Percentiles rank a stretch among this genome's conserved stretches.
These are phyloP conservation scores for Oreochromis spilurus DNA, from an alignment of 2,113 vertebrate species.

Conservation along the genomic window DNA sequence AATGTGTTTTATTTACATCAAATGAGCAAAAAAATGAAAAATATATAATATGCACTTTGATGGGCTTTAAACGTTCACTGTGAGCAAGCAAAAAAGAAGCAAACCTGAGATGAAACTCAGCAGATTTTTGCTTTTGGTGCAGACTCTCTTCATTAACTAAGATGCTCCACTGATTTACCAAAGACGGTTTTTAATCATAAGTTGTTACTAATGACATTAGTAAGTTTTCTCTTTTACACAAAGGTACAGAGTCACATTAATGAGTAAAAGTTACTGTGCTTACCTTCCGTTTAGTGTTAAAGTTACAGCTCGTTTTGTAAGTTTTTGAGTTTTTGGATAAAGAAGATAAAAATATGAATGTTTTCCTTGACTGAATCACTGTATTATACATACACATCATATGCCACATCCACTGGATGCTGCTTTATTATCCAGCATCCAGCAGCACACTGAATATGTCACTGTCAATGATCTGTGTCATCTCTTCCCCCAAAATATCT, in stretches of 20 bases:
- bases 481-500: background rate
- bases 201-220: background rate
- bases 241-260: background rate
- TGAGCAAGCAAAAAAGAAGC: background rate
- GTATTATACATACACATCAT: background rate
- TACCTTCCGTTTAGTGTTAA: background rate
- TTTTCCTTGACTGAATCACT: background rate
- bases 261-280: background rate
- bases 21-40: background rate
- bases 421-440: background rate
- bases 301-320: background rate
- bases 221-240: background rate
- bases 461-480: background rate
- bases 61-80: background rate
- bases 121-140: background rate
- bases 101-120: background rate
- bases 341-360: background rate
- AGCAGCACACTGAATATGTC: background rate
- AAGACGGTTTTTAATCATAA: background rate
- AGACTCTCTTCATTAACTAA: background rate
- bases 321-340: fast-evolving
- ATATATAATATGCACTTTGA: background rate
- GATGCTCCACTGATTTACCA: background rate
- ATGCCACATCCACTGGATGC: background rate
- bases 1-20: background rate